phyloP scores from a whole-genome alignment of 2,888 invertebrate species.

The Mongoloraphidia duomilia region DNA sequence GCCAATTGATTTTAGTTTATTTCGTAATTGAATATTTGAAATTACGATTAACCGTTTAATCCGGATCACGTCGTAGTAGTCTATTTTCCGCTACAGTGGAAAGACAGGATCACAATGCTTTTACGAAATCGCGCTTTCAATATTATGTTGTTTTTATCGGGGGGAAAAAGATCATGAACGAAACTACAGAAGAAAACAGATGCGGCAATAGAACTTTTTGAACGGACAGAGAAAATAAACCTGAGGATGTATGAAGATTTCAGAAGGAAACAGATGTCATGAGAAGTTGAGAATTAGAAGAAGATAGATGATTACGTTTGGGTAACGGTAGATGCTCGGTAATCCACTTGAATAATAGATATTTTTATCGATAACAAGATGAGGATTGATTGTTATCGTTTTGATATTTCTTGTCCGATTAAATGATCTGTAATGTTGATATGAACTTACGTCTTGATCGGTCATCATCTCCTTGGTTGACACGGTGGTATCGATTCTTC shows the following conservation, averaged over 20 bases:
- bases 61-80: too few species aligned
- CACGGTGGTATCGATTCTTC: slow-evolving; percentile 82
- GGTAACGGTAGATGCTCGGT: neutral
- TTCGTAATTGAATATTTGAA: too few species aligned
- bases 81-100: too few species aligned
- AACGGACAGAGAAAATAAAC: neutral
- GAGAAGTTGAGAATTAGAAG: too few species aligned
- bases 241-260: neutral
- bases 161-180: too few species aligned
- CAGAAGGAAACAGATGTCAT: neutral
- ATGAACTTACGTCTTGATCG: slow-evolving; percentile 70
- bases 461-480: slow-evolving; percentile 93
- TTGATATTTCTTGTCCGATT: neutral
- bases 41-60: too few species aligned
- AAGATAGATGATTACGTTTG: neutral
- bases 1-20: too few species aligned
- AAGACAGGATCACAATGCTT: too few species aligned
- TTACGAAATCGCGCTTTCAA: too few species aligned
- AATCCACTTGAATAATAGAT: neutral
- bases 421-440: neutral
- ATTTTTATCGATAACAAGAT: neutral
- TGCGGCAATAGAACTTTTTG: neutral
- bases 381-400: neutral
- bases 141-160: too few species aligned
- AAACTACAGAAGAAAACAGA: too few species aligned